These are phyloP conservation scores for Archilochus colubris DNA, from an alignment of 2,113 vertebrate genomes.

Conservation along the genomic window DNA sequence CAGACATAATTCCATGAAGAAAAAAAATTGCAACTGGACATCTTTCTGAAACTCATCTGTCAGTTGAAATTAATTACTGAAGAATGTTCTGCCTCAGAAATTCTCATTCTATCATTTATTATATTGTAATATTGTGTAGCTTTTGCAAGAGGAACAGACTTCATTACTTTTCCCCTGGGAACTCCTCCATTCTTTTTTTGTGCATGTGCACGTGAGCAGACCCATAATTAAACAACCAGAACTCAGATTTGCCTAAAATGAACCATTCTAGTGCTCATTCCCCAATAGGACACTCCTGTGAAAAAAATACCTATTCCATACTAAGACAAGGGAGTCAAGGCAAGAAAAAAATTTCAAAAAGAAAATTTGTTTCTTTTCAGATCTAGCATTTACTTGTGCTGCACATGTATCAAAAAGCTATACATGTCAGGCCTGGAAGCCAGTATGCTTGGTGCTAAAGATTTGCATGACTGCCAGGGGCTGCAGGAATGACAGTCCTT, in stretches of 20 bases:
- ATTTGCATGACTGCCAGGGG: neutral
- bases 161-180: conserved; percentile 7
- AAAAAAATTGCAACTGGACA: neutral
- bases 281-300: neutral
- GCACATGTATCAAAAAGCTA: neutral
- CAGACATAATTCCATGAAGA: neutral
- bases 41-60: neutral
- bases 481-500: neutral
- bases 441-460: neutral
- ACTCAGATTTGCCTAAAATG: conserved; percentile 3
- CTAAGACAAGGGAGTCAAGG: neutral
- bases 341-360: neutral
- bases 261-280: neutral
- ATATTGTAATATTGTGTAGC: neutral
- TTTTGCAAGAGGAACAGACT: conserved; percentile 27
- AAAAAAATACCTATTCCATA: neutral
- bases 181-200: neutral
- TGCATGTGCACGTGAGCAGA: neutral
- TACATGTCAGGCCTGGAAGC: neutral
- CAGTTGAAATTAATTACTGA: neutral
- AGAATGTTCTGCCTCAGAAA: neutral
- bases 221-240: conserved; percentile 33
- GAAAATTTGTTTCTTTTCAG: neutral
- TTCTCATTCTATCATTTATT: neutral
- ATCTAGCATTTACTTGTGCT: neutral